These are phyloP conservation scores for Dendrolimus punctatus DNA, from an alignment of 1,140 invertebrate genomes.

Conservation along the genomic window DNA sequence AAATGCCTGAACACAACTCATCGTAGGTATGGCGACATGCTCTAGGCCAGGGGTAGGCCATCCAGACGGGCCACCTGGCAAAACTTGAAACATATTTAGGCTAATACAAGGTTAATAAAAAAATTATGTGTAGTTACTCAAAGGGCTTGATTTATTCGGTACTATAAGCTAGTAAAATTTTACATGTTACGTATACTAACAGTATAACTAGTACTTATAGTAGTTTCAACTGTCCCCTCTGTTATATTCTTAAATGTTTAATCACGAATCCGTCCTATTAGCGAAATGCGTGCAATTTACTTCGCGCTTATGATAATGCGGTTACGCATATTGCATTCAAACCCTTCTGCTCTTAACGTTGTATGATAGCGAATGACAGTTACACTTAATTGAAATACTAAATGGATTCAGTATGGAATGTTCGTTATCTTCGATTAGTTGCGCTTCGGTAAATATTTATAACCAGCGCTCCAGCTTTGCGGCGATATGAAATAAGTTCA, in stretches of 20 bases:
- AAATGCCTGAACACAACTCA: too few relatives aligned
- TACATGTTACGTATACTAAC: not conserved
- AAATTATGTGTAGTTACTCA: too few relatives aligned
- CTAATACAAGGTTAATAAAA: too few relatives aligned
- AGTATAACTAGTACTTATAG: too few relatives aligned
- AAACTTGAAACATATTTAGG: too few relatives aligned
- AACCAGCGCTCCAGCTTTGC: too few relatives aligned
- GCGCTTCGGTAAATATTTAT: too few relatives aligned
- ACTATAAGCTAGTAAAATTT: not conserved
- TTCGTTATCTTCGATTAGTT: too few relatives aligned
- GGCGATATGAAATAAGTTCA: too few relatives aligned
- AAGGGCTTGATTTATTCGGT: not conserved
- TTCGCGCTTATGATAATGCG: constrained; percentile 38
- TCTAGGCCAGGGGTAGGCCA: too few relatives aligned
- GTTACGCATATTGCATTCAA: constrained; percentile 45
- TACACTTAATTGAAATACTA: constrained; percentile 30
- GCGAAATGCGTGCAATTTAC: constrained; percentile 44
- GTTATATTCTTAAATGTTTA: constrained; percentile 9
- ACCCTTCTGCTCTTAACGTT: constrained; percentile 27
- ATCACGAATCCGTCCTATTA: constrained; percentile 30
- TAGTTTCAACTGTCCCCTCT: constrained; percentile 9
- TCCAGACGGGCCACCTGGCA: too few relatives aligned
- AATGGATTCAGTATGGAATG: constrained; percentile 4
- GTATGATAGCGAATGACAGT: constrained; percentile 22
- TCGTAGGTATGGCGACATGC: too few relatives aligned